Base-by-base conservation (phyloP, 2,888 invertebrate species). In the Argyresthia goedartella region DNA sequence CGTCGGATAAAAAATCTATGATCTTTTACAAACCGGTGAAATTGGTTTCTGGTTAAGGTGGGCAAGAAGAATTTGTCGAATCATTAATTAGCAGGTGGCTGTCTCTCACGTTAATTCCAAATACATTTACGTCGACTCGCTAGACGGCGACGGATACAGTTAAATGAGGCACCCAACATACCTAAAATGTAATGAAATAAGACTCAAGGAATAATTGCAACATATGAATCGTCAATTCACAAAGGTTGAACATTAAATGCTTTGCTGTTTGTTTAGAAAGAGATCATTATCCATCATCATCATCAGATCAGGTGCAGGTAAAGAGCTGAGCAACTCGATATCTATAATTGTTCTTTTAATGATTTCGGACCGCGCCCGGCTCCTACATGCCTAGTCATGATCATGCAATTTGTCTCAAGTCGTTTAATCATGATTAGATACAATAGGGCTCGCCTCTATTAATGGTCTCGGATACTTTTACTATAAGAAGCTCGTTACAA, bases 401-500 rank as follows among this genome's bases (percentile, higher is more conserved):
- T 64, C 80, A 81, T 80, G 87, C 87, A 87, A 87, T 87, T 86
- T 87, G 82, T 85, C 82, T 84, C 81, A 81, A 81, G 77, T 79
- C 86, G 80, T 85, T 85, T 86, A 80, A 87, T 87, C 85, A 82
- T 86, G 86, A 85, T 86, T 84, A 84, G 84, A 82, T 82, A 85
- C 86, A 86, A 86, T 84, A 73, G 78, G 71, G 69, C 66, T 75
- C 74, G 73, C 76, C 78, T 73, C 77, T 76, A 76, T 80, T 78
- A 79, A 77, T 79, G 73, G 75, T 70, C 76, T 69, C 75, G 76
- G 73, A 71, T 69, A 72, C 68, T 71, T 50, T 42, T 35, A 48
- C 48, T 35, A 15, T 15, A 25, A 25, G 35, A 48, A 35, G 15
- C 48, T n/a, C 9, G 47, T 13, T 47, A 34, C 33, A 13, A 25